phyloP scores from a whole-genome alignment of 1,140 invertebrate genomes.

The Tetramorium simillimum region DNA sequence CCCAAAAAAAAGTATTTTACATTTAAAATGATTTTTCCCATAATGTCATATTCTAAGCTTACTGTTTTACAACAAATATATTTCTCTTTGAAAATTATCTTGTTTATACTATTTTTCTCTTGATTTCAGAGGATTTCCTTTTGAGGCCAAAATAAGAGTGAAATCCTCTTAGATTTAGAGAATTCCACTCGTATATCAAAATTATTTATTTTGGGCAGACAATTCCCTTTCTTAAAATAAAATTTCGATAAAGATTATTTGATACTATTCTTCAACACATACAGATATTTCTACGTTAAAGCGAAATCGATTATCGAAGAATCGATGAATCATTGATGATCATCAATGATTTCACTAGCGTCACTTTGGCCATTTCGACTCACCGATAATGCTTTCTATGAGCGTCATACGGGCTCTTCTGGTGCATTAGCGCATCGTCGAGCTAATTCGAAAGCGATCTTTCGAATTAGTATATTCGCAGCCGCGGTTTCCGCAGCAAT shows the following conservation, averaged over 20 bases:
- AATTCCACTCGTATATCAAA: no score
- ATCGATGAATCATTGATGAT: not conserved
- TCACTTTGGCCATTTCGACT: not conserved
- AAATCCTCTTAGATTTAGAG: no score
- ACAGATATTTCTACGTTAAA: not conserved
- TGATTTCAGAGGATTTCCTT: no score
- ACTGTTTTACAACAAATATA: no score
- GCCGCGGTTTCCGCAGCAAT: conserved; percentile 48
- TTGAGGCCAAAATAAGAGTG: no score
- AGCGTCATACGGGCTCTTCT: not conserved
- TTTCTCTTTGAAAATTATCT: no score
- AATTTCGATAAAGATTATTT: not conserved
- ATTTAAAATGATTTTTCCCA: no score
- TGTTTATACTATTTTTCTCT: no score
- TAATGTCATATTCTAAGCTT: no score
- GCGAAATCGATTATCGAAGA: not conserved
- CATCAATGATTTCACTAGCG: not conserved
- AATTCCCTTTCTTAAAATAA: not conserved
- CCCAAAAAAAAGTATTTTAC: no score
- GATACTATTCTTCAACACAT: not conserved
- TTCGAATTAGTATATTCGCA: conserved; percentile 65
- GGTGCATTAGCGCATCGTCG: conserved; percentile 16
- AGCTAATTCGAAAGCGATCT: conserved; percentile 60
- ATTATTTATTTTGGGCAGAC: no score
- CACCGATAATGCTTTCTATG: conserved; percentile 11